A percentile compares a stretch with the other conserved stretches of the same genome.
phyloP scores from a whole-genome alignment of 2,797 vertebrate species.

The Tragelaphus eurycerus region DNA sequence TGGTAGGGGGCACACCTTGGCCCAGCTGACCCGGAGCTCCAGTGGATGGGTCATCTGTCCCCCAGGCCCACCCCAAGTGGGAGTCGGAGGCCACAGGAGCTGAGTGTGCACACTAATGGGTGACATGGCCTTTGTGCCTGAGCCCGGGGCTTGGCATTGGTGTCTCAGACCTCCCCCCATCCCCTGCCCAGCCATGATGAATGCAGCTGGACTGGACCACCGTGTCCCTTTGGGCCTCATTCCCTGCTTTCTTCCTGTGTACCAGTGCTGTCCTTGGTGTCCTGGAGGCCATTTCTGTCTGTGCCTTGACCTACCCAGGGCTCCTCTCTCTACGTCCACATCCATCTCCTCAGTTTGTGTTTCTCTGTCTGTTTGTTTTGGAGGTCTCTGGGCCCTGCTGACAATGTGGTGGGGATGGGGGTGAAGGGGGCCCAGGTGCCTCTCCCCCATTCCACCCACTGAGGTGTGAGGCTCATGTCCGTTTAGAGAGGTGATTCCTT shows the following conservation, averaged over 20 bases:
- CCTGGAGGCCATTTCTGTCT: neutral
- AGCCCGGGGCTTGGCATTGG: neutral
- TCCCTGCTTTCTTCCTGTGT: neutral
- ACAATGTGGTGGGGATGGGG: too few species aligned
- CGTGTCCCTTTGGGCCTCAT: neutral
- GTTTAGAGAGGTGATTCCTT: slow-evolving; percentile 64
- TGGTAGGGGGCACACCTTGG: neutral
- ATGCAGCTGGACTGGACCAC: neutral
- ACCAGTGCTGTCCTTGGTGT: neutral
- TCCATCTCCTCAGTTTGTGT: neutral
- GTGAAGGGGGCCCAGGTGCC: neutral
- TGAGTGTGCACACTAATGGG: neutral
- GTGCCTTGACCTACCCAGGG: neutral
- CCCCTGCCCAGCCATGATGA: rapidly evolving
- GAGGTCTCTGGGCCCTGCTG: neutral
- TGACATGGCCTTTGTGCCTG: too few species aligned
- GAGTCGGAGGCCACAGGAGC: neutral
- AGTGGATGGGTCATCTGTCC: neutral
- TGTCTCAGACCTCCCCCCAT: neutral
- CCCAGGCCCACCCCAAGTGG: neutral
- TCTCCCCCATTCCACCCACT: neutral
- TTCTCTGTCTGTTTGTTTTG: neutral
- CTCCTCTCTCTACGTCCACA: neutral
- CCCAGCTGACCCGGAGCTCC: neutral
- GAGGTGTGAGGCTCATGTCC: slow-evolving; percentile 57